Conservation (phyloP, 2,888 invertebrate species). For the Dioctria linearis region DNA sequence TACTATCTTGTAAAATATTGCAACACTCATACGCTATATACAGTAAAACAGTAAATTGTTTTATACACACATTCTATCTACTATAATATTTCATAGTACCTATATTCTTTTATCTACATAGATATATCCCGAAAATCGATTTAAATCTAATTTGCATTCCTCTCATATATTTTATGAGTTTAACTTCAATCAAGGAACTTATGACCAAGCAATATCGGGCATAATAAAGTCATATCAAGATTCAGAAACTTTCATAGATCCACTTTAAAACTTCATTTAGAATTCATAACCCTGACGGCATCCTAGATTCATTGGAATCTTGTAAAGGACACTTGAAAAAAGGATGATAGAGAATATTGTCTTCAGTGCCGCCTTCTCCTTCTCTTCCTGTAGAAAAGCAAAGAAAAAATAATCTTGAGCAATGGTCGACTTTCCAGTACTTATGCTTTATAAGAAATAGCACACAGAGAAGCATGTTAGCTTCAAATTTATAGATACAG, state of each 20-base stretch:
- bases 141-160: constrained; percentile 37
- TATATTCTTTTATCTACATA: too few species aligned
- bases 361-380: background rate
- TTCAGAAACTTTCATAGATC: constrained; percentile 41
- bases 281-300: constrained; percentile 43
- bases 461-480: constrained; percentile 33
- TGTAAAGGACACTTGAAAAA: background rate
- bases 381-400: background rate
- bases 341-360: background rate
- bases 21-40: too few species aligned
- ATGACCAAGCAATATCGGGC: constrained; percentile 28
- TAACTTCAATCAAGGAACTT: constrained; percentile 35
- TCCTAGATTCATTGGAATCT: constrained; percentile 6
- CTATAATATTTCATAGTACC: too few species aligned
- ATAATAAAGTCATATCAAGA: constrained; percentile 43
- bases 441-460: background rate
- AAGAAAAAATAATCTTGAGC: background rate
- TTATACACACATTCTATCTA: too few species aligned
- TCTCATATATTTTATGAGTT: constrained; percentile 4
- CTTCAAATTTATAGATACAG: constrained; percentile 45
- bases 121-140: too few species aligned
- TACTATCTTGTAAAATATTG: too few species aligned
- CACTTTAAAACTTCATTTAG: constrained; percentile 47
- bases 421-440: background rate
- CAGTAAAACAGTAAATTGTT: too few species aligned